phyloP scores from a whole-genome alignment of 2,888 invertebrate species.

The Minunthozetes semirufus region DNA sequence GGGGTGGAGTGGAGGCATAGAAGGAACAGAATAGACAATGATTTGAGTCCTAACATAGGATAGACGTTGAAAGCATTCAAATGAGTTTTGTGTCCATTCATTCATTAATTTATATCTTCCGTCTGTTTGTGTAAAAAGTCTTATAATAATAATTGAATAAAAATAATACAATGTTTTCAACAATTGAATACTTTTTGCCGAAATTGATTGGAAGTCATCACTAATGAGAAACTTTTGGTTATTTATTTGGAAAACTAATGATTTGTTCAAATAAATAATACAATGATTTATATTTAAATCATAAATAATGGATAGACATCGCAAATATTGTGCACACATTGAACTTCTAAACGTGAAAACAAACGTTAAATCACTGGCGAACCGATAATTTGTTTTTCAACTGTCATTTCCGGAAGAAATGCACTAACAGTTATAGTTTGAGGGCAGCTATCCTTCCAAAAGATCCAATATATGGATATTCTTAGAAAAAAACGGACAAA shows the following conservation, averaged over 20 bases:
- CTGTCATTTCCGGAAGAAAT: conserved; percentile 24
- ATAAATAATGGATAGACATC: conserved; percentile 7
- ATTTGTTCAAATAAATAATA: conserved; percentile 19
- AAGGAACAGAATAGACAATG: too few species aligned
- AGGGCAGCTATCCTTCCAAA: not conserved
- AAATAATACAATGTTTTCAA: not conserved
- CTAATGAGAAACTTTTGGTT: not conserved
- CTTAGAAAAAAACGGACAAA: not conserved
- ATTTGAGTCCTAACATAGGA: too few species aligned
- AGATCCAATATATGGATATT: not conserved
- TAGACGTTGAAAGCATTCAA: too few species aligned
- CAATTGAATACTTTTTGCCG: not conserved
- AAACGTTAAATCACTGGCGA: conserved; percentile 23
- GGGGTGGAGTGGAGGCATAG: not conserved
- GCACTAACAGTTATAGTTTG: conserved; percentile 10
- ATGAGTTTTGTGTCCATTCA: too few species aligned
- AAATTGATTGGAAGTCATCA: not conserved
- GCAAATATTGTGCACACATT: conserved; percentile 7
- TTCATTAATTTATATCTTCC: too few species aligned
- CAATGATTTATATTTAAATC: conserved; percentile 11
- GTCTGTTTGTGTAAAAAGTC: too few species aligned
- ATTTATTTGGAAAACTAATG: not conserved
- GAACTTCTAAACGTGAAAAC: conserved; percentile 4
- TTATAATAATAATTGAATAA: not conserved
- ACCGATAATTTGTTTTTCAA: conserved; percentile 27